These are phyloP conservation scores for Pectinophora gossypiella DNA, from an alignment of 1,140 invertebrate genomes.

Conservation along the genomic window DNA sequence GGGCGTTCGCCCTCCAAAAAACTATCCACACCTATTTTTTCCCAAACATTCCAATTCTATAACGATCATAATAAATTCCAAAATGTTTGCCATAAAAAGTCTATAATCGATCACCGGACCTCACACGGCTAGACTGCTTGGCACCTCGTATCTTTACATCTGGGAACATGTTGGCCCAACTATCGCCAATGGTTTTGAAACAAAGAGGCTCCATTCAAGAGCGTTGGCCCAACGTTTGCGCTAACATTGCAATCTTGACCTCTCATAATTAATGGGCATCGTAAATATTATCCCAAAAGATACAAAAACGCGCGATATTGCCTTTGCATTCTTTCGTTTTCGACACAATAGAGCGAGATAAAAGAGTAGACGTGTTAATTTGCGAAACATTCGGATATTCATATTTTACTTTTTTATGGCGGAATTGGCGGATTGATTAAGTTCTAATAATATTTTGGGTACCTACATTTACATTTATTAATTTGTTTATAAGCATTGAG, in stretches of 20 bases:
- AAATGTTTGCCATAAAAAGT: slow-evolving; percentile 4
- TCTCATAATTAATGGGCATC: slow-evolving; percentile 27
- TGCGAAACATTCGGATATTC: slow-evolving; percentile 7
- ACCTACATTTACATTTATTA: too few species aligned
- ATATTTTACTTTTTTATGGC: too few species aligned
- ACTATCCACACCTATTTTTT: too few species aligned
- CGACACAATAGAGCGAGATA: slow-evolving; percentile 16
- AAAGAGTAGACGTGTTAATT: slow-evolving; percentile 33
- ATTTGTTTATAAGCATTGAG: too few species aligned
- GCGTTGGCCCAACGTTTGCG: not conserved
- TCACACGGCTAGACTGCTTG: slow-evolving; percentile 5
- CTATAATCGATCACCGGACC: slow-evolving; percentile 8
- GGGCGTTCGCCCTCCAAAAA: too few species aligned
- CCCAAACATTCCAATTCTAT: not conserved
- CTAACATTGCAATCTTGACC: not conserved
- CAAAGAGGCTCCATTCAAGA: not conserved
- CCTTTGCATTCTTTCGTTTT: slow-evolving; percentile 16
- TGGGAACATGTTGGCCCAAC: not conserved
- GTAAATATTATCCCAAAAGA: slow-evolving; percentile 30
- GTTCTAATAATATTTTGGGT: not conserved
- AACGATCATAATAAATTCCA: not conserved
- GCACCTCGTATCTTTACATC: not conserved
- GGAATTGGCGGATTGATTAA: not conserved
- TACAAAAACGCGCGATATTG: slow-evolving; percentile 18
- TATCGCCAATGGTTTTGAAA: not conserved